Base-by-base conservation (phyloP, 2,888 invertebrate genomes). In the Drosophila pseudotalamancana region DNA sequence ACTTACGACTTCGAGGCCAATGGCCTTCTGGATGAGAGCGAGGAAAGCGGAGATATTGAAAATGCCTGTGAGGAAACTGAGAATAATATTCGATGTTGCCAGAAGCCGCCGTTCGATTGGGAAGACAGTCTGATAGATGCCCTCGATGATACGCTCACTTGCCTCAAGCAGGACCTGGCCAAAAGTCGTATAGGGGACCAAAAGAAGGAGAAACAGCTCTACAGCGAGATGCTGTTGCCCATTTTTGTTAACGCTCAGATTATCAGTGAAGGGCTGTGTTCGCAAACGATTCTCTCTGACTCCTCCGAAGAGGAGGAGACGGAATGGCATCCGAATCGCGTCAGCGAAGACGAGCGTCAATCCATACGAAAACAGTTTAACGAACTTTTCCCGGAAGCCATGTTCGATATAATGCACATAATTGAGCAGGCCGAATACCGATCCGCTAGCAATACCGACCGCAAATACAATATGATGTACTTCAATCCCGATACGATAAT, bases 361-460 rank as follows among this genome's bases (percentile, higher is more conserved):
- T 0, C 16, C 8, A 29, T 57, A 6, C 54, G 27, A 12, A 8
- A 12, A 9, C 14, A 57, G 16, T 57, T 57, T 16, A n/a, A 16
- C 4, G 12, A 8, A 1, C 12, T 57, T 21, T 1, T 2, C 0
- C 9, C 35, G 0, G 23, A 34, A 0, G 8, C 25, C 8, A 46
- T 19, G 27, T 14, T 8, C 19, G 46, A 46, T 12, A 3, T 46
- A 3, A 54, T 54, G 53, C 46, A 54, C 19, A 25, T 54, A 1
- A 6, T 54, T 14, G 46, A 54, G 25, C 46, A 54, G 19, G 4
- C 11, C 19, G 53, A 54, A 9, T 8, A 11, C 2, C 32, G 6
- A 0, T 31, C 21, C 4, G 8, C 0, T n/a, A 21, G 19, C 43
- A 53, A 43, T n/a, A 0, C 8, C 1, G 25, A 27, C 6, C 53